Base-by-base conservation (phyloP, 2,888 invertebrate genomes). In the Agrotis segetum region DNA sequence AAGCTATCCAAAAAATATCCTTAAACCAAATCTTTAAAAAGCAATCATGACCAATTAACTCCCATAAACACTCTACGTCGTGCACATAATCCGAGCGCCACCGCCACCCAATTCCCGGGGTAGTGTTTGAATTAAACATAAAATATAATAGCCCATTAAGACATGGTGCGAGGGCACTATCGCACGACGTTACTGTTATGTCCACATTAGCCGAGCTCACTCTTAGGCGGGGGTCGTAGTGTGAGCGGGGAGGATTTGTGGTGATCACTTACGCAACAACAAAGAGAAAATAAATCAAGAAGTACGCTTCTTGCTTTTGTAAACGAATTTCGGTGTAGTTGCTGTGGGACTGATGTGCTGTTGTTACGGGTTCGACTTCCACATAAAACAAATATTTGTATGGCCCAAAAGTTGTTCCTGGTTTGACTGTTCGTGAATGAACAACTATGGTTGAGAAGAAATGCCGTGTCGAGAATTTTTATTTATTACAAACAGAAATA, bases 81-180 rank as follows among this genome's bases (percentile, higher is more conserved):
- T 56, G 66, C 44, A 71, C 60, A 69, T 84, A 76, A 78, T 78
- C 77, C 55, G 50, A 17, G 19, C 14, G 67, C 74, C 81, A 71
- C 76, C 82, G 67, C 74, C 83, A 71, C 76, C 82, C 68, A 79
- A 83, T 77, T 74, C 71, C 66, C 75, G 21, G 74, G 76, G 80
- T 83, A 78, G 79, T 80, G 71, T 84, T 79, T 74, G 89, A 90
- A 91, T 89, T 85, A 87, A 81, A 79, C 90, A 88, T 92, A 87
- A 92, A 91, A 92, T 91, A 92, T 93, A 92, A 93, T 89, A 85
- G 91, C 66, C 89, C 88, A 90, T 92, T 93, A 91, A 88, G 90
- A 90, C 86, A 80, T 83, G 77, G 85, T 80, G 88, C 81, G 83
- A 81, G 85, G 79, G 84, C 84, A 85, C 88, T 88, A 88, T 88